Evolutionary conservation across 2,888 invertebrate species (phyloP), one percentile per base, ranked within the genome.

Genomic region (Xanthorhoe designata): DNA sequence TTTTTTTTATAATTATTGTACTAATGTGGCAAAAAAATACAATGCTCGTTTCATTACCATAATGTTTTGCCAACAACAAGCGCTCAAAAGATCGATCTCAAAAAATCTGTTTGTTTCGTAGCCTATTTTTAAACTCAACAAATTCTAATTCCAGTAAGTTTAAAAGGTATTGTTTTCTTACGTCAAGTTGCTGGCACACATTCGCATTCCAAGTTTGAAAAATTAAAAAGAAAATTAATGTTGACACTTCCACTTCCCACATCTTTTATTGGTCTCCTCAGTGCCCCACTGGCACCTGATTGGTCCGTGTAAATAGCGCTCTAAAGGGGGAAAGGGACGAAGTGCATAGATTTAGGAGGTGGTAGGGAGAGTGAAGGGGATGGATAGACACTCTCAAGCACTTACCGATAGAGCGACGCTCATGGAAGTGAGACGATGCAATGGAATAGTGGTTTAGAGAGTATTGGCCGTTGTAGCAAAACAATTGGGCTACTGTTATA

Each of bases 171-270:
- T 47, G 7, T 24, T 56, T 56, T 56, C 5, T n/a, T 45, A 29
- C 18, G 45, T 49, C 73, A n/a, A 18, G 0, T 2, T 8, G 1
- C 29, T 38, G 61, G 60, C 69, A 71, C 62, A 73, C 68, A 78
- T 76, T 79, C 78, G 78, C 75, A 55, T 51, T 49, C 64, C 75
- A 70, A 77, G 73, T 77, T 78, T 72, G 74, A 79, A 79, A 80
- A 84, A 81, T 84, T 83, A 81, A 86, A 87, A 89, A 87, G 86
- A 87, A 89, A 89, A 91, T 88, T 87, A 84, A 88, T 86, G 86
- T 90, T 90, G 90, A 90, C 90, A 91, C 86, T 88, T 90, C 87
- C 86, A 85, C 87, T 88, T 85, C 85, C 86, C 85, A 87, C 87
- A 86, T 86, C 83, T 87, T 87, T 92, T 92, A 93, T 92, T 93